Percentiles rank a stretch among this genome's conserved stretches.
phyloP scores from a whole-genome alignment of 2,113 vertebrate species.

The Cichladusa arquata region DNA sequence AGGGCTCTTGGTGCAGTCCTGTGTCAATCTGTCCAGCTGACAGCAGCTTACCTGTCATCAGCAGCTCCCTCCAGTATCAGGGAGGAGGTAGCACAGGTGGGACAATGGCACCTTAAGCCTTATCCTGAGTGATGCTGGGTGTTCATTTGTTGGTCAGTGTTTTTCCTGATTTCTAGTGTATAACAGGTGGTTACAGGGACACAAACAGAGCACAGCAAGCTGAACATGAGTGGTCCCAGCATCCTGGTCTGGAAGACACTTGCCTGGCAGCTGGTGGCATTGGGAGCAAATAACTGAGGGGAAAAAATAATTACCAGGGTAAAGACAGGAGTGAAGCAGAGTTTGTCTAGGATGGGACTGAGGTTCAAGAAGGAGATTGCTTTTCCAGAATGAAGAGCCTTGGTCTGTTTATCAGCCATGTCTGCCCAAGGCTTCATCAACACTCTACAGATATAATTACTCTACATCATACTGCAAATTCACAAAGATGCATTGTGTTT shows the following conservation, averaged over 20 bases:
- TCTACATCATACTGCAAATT: background rate
- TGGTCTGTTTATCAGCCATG: background rate
- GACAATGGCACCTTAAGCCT: background rate
- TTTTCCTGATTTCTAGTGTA: background rate
- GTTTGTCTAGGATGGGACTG: background rate
- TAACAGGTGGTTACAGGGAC: background rate
- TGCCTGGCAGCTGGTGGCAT: background rate
- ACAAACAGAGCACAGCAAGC: background rate
- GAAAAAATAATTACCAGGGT: background rate
- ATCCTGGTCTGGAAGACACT: background rate
- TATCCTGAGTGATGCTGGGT: background rate
- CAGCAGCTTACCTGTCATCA: background rate
- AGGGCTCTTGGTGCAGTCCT: background rate
- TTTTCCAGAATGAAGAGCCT: background rate
- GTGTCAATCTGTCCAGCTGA: constrained; percentile 5
- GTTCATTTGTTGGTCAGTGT: background rate
- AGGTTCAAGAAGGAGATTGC: background rate
- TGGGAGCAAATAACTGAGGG: background rate
- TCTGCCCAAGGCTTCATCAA: background rate
- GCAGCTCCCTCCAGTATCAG: background rate
- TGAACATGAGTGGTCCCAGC: background rate
- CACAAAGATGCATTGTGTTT: background rate
- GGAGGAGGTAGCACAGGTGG: background rate
- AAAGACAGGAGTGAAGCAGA: background rate
- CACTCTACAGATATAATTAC: background rate